Conservation (phyloP, 2,888 invertebrate species). For the Parnassius mnemosyne region DNA sequence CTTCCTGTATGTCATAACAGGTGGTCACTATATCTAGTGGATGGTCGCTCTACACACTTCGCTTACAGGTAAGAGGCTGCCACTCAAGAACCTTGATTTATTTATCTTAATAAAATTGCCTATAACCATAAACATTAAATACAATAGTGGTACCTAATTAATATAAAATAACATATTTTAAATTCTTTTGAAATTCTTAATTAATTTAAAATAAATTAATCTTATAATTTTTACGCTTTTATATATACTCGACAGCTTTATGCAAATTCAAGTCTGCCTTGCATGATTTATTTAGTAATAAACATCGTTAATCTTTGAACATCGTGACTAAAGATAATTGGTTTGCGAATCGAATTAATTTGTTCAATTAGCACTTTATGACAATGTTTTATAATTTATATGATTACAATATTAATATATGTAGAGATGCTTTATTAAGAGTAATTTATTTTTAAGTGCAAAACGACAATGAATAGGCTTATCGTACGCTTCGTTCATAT, state of each 20-base stretch:
- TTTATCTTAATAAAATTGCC: too few species aligned
- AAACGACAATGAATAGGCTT: too few species aligned
- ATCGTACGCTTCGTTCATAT: too few species aligned
- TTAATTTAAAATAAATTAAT: neutral
- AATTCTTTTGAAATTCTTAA: neutral
- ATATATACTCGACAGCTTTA: conserved; percentile 35
- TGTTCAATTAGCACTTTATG: conserved; percentile 69
- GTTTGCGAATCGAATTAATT: conserved; percentile 76
- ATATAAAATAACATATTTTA: neutral
- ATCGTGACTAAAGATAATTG: conserved; percentile 77
- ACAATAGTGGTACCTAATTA: neutral
- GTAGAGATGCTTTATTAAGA: conserved; percentile 42
- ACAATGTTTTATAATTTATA: conserved; percentile 74
- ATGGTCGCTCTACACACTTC: too few species aligned
- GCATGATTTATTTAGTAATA: conserved; percentile 65
- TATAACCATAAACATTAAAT: conserved; percentile 14
- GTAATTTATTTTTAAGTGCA: conserved; percentile 15
- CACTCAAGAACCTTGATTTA: too few species aligned
- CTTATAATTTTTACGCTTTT: neutral
- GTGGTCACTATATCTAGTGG: too few species aligned
- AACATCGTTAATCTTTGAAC: conserved; percentile 66
- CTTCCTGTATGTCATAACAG: too few species aligned
- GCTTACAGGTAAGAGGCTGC: too few species aligned
- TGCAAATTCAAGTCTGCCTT: conserved; percentile 60
- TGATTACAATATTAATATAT: conserved; percentile 54